phyloP scores from a whole-genome alignment of 2,113 vertebrate genomes.

The Microtus montanus region DNA sequence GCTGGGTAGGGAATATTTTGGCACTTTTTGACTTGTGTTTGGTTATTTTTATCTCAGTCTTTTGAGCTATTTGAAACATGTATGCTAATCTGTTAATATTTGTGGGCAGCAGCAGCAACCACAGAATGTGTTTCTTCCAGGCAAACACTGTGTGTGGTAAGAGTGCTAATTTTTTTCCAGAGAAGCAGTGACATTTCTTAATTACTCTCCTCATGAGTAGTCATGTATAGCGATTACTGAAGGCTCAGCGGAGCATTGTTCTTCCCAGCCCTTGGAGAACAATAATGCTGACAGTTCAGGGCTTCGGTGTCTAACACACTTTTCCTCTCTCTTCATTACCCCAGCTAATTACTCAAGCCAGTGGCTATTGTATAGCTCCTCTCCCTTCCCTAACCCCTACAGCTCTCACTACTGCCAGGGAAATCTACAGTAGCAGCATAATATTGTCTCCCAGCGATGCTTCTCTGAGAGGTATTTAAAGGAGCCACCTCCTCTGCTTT shows the following conservation, averaged over 20 bases:
- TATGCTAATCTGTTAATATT: constrained; percentile 38
- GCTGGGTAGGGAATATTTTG: neutral
- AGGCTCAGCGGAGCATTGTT: constrained; percentile 80
- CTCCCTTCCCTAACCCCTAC: constrained; percentile 65
- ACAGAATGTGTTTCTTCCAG: constrained; percentile 40
- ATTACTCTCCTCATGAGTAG: constrained; percentile 85
- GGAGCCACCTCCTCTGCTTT: neutral
- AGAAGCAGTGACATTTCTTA: constrained; percentile 85
- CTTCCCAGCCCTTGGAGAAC: constrained; percentile 78
- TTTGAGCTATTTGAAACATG: constrained; percentile 23
- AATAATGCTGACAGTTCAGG: constrained; percentile 79
- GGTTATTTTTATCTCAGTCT: neutral
- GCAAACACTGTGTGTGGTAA: constrained; percentile 21
- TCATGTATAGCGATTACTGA: constrained; percentile 82
- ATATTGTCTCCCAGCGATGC: neutral
- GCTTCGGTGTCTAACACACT: constrained; percentile 44
- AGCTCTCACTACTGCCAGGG: constrained; percentile 68
- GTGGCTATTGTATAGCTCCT: constrained; percentile 62
- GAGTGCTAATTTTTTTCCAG: constrained; percentile 71
- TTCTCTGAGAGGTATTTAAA: constrained; percentile 44
- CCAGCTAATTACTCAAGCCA: constrained; percentile 83
- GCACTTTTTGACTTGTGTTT: neutral
- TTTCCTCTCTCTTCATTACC: constrained; percentile 82
- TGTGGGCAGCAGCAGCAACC: neutral
- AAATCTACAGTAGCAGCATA: constrained; percentile 71